These are phyloP conservation scores for Valencia hispanica DNA, from an alignment of 2,797 vertebrate species.

Conservation along the genomic window DNA sequence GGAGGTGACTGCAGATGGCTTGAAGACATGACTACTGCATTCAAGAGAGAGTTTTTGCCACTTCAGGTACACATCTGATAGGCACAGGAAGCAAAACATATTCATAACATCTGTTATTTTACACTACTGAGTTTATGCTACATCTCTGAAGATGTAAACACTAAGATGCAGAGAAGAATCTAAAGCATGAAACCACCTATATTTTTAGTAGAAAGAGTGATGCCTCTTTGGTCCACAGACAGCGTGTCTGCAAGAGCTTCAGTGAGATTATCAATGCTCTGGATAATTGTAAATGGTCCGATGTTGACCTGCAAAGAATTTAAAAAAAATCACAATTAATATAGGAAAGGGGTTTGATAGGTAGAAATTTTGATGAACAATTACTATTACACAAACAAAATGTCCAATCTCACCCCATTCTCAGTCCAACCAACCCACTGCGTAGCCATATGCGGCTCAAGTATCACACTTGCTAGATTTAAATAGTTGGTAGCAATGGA, in stretches of 20 bases:
- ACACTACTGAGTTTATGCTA: not conserved
- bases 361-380: not conserved
- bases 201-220: conserved; percentile 80
- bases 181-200: conserved; percentile 70
- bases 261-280: conserved; percentile 78
- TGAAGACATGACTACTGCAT: conserved; percentile 73
- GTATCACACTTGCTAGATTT: conserved; percentile 75
- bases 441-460: conserved; percentile 69
- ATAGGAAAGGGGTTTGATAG: not conserved
- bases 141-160: not conserved
- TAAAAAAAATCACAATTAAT: not conserved
- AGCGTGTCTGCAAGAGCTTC: conserved; percentile 77
- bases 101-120: not conserved
- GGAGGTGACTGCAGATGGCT: conserved; percentile 65
- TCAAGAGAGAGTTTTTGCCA: conserved; percentile 67
- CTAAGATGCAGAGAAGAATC: not conserved
- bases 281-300: conserved; percentile 76
- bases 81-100: conserved; percentile 11
- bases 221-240: conserved; percentile 64
- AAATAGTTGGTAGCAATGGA: conserved; percentile 78
- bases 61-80: conserved; percentile 77
- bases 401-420: conserved; percentile 66
- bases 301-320: conserved; percentile 61
- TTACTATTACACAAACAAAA: not conserved
- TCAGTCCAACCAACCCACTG: conserved; percentile 73